Conservation (phyloP, 2,888 invertebrate species). For the Eurytoma adleriae region DNA sequence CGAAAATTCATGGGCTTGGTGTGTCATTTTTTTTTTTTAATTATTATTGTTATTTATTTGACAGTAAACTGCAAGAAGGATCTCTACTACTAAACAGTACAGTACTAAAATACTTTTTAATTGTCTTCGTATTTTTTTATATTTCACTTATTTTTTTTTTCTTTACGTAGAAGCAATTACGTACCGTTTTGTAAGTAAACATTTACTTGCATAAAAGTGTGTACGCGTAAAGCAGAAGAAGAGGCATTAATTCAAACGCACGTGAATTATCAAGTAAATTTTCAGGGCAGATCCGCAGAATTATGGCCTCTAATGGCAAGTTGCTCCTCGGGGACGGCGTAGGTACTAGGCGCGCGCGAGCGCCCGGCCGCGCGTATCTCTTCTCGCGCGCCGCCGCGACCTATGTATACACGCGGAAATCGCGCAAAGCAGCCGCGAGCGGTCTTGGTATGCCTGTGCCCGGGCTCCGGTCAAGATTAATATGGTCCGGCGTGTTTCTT, state of each 20-base stretch:
- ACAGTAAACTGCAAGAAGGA: too few relatives aligned
- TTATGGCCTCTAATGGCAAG: constrained; percentile 51
- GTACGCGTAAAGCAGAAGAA: too few relatives aligned
- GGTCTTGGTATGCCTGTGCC: constrained; percentile 63
- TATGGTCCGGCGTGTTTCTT: constrained; percentile 72
- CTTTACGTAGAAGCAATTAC: too few relatives aligned
- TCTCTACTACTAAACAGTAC: too few relatives aligned
- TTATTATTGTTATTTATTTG: too few relatives aligned
- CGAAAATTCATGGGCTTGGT: too few relatives aligned
- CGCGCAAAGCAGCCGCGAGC: constrained; percentile 13
- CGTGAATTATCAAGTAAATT: constrained; percentile 57
- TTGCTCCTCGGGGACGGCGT: constrained; percentile 2
- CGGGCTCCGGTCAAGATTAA: constrained; percentile 67
- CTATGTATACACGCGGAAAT: not conserved
- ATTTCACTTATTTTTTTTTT: too few relatives aligned
- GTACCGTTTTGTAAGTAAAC: too few relatives aligned
- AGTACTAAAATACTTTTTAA: too few relatives aligned
- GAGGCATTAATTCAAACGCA: constrained; percentile 40
- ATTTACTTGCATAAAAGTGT: too few relatives aligned
- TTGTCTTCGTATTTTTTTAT: too few relatives aligned
- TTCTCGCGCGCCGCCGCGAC: not conserved
- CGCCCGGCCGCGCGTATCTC: not conserved
- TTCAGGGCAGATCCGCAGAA: constrained; percentile 53
- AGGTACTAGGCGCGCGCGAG: not conserved
- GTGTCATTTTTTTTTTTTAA: too few relatives aligned